phyloP scores from a whole-genome alignment of 2,113 vertebrate genomes.

The Pseudopipra pipra region DNA sequence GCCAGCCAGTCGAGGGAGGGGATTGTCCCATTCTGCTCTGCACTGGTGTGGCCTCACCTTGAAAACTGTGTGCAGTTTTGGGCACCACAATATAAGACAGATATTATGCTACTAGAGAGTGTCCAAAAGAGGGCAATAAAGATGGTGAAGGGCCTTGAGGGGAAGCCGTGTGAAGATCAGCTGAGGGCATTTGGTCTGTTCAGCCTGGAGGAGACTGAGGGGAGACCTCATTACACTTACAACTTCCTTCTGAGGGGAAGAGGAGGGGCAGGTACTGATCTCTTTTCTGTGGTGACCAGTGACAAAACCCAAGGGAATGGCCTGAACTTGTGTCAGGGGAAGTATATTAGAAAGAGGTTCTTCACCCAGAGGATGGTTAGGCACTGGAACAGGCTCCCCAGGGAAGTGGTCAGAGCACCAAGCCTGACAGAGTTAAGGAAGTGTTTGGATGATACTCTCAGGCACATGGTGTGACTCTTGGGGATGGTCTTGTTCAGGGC shows the following conservation, averaged over 20 bases:
- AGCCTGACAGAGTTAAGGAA: not conserved
- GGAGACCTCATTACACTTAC: not conserved
- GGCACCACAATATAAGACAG: not conserved
- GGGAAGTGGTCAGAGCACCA: not conserved
- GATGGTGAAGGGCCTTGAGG: not conserved
- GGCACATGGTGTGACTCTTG: not conserved
- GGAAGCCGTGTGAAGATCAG: not conserved
- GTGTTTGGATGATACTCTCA: not conserved
- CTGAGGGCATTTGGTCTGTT: not conserved
- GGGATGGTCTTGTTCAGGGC: not conserved
- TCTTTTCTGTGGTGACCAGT: not conserved
- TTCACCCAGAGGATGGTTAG: not conserved
- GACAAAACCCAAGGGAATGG: not conserved
- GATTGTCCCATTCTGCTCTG: not conserved
- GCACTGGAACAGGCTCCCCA: not conserved
- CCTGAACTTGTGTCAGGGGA: not conserved
- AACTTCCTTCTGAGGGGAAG: not conserved
- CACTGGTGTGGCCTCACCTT: not conserved
- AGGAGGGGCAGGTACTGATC: not conserved
- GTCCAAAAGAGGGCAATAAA: not conserved
- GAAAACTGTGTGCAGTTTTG: not conserved
- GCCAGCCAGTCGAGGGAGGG: not conserved
- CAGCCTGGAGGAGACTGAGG: not conserved
- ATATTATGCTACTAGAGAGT: not conserved
- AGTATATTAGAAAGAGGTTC: not conserved